Evolutionary conservation across 2,888 invertebrate genomes (phyloP), one percentile per base, ranked within the genome.

Genomic region (Stenodema calcarata): DNA sequence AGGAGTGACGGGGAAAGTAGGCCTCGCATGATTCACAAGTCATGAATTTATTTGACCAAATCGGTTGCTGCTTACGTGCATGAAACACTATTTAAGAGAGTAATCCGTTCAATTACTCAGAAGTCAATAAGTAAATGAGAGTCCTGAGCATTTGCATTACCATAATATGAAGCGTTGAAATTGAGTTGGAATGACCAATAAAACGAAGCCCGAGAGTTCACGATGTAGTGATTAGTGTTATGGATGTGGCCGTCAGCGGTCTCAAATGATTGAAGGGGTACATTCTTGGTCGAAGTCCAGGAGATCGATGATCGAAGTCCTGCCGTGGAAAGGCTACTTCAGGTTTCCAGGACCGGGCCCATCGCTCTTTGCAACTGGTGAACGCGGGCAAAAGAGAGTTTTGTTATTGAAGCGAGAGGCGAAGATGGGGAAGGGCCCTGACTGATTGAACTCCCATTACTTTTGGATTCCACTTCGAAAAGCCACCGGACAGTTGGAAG

Each of bases 141-240:
- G 41, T 14, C 62, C 62, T 82, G n/a, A 42, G 41, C 42, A 78
- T 78, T 78, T 44, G 27, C 44, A 78, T 44, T 78, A 44, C 78
- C 78, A 44, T 78, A 44, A 27, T 42, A 44, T 41, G 30, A 70
- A 82, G 69, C 62, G 69, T 41, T 69, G 80, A 82, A 82, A 82
- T 82, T 82, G 82, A 82, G 82, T 82, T 82, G 70, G 47, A 82
- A 82, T 69, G 82, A 50, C 50, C 54, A 54, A 80, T 28, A 42
- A 42, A 42, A 82, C 14, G 70, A 82, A 82, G 62, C 69, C 1
- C 18, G 27, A 50, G 82, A 70, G 82, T 82, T 82, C 82, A 82
- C 82, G 82, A 82, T 69, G 82, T 69, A 82, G 70, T 69, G 82
- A 82, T 82, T 82, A 82, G 82, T 82, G 62, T 82, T 82, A 82